phyloP scores from a whole-genome alignment of 2,888 invertebrate species.

The Sicus ferrugineus region DNA sequence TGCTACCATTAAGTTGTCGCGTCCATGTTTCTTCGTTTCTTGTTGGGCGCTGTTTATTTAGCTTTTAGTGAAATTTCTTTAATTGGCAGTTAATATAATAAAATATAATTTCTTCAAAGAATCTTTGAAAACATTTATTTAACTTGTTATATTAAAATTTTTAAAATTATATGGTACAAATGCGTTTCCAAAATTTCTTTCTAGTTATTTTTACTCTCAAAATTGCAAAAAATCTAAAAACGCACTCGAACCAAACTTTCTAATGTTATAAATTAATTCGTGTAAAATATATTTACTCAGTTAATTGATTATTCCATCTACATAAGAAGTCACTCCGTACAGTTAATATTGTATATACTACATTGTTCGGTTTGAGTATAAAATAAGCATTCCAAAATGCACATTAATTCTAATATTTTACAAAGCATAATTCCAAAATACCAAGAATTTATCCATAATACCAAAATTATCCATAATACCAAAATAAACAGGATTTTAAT shows the following conservation, averaged over 20 bases:
- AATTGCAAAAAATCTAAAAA: neutral
- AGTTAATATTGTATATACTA: slow-evolving; percentile 22
- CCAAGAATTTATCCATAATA: slow-evolving; percentile 2
- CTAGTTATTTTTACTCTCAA: neutral
- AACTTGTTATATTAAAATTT: slow-evolving; percentile 24
- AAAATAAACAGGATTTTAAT: slow-evolving; percentile 16
- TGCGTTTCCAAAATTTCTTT: neutral
- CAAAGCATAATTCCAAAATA: slow-evolving; percentile 7
- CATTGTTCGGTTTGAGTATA: neutral
- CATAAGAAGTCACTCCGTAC: slow-evolving; percentile 3
- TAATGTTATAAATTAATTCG: slow-evolving; percentile 13
- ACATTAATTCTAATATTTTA: neutral
- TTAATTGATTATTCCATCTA: slow-evolving; percentile 30
- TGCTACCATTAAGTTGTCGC: too few relatives aligned
- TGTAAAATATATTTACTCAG: slow-evolving; percentile 22
- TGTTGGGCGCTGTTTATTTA: too few relatives aligned
- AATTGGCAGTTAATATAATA: too few relatives aligned
- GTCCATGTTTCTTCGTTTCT: too few relatives aligned
- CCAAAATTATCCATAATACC: slow-evolving; percentile 12
- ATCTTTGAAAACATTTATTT: too few relatives aligned
- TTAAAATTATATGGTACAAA: neutral
- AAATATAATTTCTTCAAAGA: too few relatives aligned
- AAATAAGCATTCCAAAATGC: neutral
- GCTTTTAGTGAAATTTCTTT: too few relatives aligned
- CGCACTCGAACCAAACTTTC: neutral